Evolutionary conservation across 2,113 vertebrate genomes (phyloP), one percentile per base, ranked within the genome.

Genomic region (Cisticola juncidis): DNA sequence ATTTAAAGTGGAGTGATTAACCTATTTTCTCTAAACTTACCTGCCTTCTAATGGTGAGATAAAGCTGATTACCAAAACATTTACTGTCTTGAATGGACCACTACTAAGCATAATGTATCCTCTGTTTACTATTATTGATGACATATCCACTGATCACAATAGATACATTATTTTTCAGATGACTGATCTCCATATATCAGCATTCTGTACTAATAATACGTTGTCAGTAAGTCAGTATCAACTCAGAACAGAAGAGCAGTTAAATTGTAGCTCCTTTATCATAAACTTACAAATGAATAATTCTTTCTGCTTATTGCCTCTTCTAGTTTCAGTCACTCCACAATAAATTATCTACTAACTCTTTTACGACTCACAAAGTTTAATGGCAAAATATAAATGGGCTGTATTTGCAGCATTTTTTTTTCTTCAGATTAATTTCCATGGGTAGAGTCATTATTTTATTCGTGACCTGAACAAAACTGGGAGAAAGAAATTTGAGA

Each of bases 311-410:
- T 97, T 97, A 97, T 97, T 95, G 73, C 87, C 54, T 96, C 76
- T 95, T 96, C 95, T 83, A 94, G 77, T 91, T 79, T 94, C 78
- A 23, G 26, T 94, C 85, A 93, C 29, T 95, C 40, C 20, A 60
- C 81, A 92, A 94, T 97, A 96, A 97, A 97, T 97, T 97, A 97
- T 89, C 92, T 69, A 82, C 62, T 93, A 97, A 96, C 71, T 93
- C 76, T 95, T 92, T 92, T 84, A 91, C 56, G 95, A 94, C 50
- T 92, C 88, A 90, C 81, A 82, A 81, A 94, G 60, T 95, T 97
- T 96, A 95, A 95, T 81, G 95, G 89, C 47, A 95, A 96, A 96
- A 86, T 92, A 96, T 68, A 94, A 96, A 96, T 78, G 53, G 53
- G 4, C 13, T 90, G 31, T 45, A 54, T 96, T 92, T 95, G 56